A percentile compares a stretch with the other conserved stretches of the same genome.
These are phyloP conservation scores for Lycocorax pyrrhopterus DNA, from an alignment of 2,113 vertebrate genomes.

Conservation along the genomic window DNA sequence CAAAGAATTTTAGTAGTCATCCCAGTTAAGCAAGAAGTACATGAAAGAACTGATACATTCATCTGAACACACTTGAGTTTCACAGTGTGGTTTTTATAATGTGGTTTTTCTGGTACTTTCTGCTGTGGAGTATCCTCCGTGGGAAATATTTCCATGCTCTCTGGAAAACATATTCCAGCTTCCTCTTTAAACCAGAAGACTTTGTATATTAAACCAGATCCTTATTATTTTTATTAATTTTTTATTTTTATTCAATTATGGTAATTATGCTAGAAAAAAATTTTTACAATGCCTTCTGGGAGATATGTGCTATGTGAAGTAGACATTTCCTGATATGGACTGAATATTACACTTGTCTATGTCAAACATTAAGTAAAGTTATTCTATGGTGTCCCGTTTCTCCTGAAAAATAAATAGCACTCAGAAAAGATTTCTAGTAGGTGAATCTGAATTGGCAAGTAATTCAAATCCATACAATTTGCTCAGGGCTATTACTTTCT, in stretches of 20 bases:
- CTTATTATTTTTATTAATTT: background rate
- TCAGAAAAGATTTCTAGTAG: background rate
- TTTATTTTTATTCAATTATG: background rate
- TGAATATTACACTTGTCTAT: background rate
- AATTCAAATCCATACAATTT: background rate
- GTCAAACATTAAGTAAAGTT: background rate
- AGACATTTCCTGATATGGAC: background rate
- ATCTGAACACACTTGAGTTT: background rate
- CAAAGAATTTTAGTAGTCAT: background rate
- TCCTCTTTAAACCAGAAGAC: background rate
- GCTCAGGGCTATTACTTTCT: background rate
- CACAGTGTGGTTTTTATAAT: background rate
- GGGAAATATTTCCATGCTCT: background rate
- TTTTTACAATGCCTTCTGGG: background rate
- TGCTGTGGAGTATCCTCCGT: background rate
- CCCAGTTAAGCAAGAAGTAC: background rate
- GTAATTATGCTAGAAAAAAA: background rate
- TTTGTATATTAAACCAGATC: background rate
- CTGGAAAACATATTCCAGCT: background rate
- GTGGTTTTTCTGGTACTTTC: slow-evolving; percentile 8
- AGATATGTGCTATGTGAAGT: background rate
- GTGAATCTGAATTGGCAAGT: background rate
- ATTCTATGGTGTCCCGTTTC: background rate
- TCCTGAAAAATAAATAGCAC: background rate
- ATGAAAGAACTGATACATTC: background rate